These are phyloP conservation scores for Macaca fascicularis DNA, from an alignment of 2,113 vertebrate species.

Conservation along the genomic window DNA sequence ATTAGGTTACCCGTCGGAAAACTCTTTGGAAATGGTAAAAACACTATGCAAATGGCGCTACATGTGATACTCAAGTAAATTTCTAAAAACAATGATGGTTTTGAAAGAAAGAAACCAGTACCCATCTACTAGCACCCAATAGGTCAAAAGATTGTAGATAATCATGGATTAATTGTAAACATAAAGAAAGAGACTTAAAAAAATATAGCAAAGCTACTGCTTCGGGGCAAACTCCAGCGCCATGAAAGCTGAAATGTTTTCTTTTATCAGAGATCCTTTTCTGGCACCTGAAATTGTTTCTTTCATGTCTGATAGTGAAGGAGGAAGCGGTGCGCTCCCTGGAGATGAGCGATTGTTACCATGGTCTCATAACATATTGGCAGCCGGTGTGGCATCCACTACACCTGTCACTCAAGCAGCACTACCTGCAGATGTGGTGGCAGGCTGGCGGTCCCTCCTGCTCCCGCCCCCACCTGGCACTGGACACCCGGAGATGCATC, in stretches of 20 bases:
- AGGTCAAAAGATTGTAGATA: constrained; percentile 81
- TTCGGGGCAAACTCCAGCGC: constrained; percentile 86
- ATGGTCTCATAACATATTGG: constrained; percentile 89
- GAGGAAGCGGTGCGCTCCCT: constrained; percentile 84
- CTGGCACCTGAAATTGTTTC: constrained; percentile 92
- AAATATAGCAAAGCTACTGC: constrained; percentile 87
- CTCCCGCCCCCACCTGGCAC: neutral
- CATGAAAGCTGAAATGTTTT: constrained; percentile 86
- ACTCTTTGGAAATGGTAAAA: neutral
- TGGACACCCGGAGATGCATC: neutral
- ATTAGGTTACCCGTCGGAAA: neutral
- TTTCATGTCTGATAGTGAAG: constrained; percentile 89
- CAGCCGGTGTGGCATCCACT: constrained; percentile 85
- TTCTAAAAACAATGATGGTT: neutral
- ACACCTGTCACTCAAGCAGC: constrained; percentile 90
- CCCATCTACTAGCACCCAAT: constrained; percentile 68
- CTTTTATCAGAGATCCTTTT: constrained; percentile 84
- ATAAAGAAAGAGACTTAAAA: constrained; percentile 83
- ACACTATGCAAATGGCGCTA: neutral
- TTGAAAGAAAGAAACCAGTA: constrained; percentile 2
- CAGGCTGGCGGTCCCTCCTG: constrained; percentile 26
- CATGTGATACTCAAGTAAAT: neutral
- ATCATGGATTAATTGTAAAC: constrained; percentile 87
- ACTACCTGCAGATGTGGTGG: constrained; percentile 77
- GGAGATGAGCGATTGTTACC: constrained; percentile 89